Percentiles rank a stretch among this genome's conserved stretches.
Conservation (phyloP, 1,140 invertebrate species). For the Temnothorax nylanderi region DNA sequence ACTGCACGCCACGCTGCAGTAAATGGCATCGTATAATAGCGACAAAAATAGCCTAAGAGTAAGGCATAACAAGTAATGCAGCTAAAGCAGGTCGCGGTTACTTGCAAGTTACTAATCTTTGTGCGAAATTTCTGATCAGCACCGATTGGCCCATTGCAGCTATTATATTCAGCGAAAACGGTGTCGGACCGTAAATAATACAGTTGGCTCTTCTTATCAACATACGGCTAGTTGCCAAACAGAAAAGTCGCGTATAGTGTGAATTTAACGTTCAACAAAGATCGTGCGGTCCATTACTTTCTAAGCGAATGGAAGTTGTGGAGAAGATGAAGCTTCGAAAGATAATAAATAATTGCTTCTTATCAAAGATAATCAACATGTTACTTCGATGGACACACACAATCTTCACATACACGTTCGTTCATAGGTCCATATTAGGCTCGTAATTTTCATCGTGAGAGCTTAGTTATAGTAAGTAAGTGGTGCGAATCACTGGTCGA, state of each 20-base stretch:
- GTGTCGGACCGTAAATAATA: not conserved
- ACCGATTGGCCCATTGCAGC: not conserved
- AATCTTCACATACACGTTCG: not conserved
- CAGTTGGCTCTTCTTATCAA: not conserved
- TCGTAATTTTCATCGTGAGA: constrained; percentile 50
- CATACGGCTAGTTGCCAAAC: not conserved
- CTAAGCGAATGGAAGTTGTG: not conserved
- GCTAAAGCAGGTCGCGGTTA: not conserved
- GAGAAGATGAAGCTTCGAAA: not conserved
- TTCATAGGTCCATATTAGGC: constrained; percentile 15
- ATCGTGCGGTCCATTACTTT: not conserved
- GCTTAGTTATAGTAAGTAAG: constrained; percentile 35
- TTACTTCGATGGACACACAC: not conserved
- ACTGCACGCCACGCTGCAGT: constrained; percentile 3
- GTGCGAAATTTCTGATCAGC: not conserved
- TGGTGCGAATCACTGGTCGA: constrained; percentile 64
- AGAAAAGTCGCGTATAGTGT: not conserved
- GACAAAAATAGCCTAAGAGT: not conserved
- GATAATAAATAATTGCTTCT: constrained; percentile 5
- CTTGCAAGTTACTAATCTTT: not conserved
- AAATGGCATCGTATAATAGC: not conserved
- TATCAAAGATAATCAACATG: constrained; percentile 15
- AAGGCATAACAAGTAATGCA: not conserved
- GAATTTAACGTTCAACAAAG: not conserved
- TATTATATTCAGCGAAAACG: not conserved